Conservation (phyloP, 2,888 invertebrate species). For the Philonicus albiceps region DNA sequence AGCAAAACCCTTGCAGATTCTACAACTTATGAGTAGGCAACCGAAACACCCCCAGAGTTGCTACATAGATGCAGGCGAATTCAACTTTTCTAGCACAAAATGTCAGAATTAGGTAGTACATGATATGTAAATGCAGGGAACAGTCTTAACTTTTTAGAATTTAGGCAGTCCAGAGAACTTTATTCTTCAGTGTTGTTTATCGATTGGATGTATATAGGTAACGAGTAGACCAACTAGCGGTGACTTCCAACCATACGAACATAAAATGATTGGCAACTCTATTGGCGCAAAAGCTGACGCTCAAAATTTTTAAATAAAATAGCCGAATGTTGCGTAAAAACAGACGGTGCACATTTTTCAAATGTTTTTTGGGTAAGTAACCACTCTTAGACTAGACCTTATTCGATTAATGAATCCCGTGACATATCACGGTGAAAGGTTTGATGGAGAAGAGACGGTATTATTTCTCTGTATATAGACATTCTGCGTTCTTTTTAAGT, state of each 20-base stretch:
- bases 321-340: slow-evolving; percentile 1
- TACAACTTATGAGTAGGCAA: neutral
- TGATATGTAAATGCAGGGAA: slow-evolving; percentile 33
- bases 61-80: neutral
- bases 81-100: slow-evolving; percentile 16
- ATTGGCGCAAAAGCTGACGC: neutral
- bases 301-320: neutral
- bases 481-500: slow-evolving; percentile 32
- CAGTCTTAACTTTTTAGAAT: slow-evolving; percentile 23
- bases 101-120: slow-evolving; percentile 23
- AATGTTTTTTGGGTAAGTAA: slow-evolving; percentile 7
- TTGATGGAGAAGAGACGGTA: neutral
- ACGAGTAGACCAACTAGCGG: slow-evolving; percentile 12
- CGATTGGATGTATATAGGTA: slow-evolving; percentile 20
- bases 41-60: neutral
- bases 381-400: slow-evolving; percentile 5
- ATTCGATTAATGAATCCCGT: neutral
- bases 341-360: neutral
- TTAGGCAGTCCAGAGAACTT: slow-evolving; percentile 24
- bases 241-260: neutral
- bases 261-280: slow-evolving; percentile 20
- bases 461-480: slow-evolving; percentile 10
- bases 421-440: neutral
- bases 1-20: neutral
- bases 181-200: slow-evolving; percentile 34